phyloP scores from a whole-genome alignment of 1,140 invertebrate genomes.

The Drosophila bocqueti region DNA sequence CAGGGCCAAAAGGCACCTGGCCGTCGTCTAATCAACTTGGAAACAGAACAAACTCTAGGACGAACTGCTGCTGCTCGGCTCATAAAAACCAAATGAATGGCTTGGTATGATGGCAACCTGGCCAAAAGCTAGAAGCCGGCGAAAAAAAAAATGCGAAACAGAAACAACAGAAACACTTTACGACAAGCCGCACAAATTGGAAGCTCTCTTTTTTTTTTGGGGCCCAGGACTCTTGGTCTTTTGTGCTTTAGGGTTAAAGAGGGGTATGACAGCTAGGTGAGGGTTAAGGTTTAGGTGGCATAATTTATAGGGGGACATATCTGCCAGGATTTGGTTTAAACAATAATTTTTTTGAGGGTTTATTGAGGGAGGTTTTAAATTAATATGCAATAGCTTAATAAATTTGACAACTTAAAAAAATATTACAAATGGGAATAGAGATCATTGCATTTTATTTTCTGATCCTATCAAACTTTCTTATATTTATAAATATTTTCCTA shows the following conservation, averaged over 20 bases:
- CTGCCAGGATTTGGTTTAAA: neutral
- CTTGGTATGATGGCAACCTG: slow-evolving; percentile 6
- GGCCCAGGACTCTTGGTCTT: slow-evolving; percentile 26
- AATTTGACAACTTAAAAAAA: neutral
- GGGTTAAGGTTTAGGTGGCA: neutral
- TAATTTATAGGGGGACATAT: neutral
- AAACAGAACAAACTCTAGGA: slow-evolving; percentile 53
- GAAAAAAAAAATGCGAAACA: slow-evolving; percentile 36
- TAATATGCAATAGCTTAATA: neutral
- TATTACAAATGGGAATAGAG: too few species aligned
- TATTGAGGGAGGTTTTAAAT: neutral
- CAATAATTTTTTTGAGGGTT: neutral
- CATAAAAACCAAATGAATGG: slow-evolving; percentile 81
- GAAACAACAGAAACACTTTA: slow-evolving; percentile 74
- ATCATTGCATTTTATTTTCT: neutral
- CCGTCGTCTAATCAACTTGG: slow-evolving; percentile 39
- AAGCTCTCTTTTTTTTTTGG: slow-evolving; percentile 57
- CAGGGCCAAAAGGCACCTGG: slow-evolving; percentile 29
- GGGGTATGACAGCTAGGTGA: slow-evolving; percentile 7
- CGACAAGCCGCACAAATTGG: slow-evolving; percentile 83
- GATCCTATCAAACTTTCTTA: neutral
- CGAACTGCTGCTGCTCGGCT: slow-evolving; percentile 60
- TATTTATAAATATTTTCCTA: neutral
- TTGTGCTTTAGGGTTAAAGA: neutral
- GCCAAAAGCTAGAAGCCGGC: slow-evolving; percentile 26